Evolutionary conservation across 1,140 invertebrate genomes (phyloP).

Genomic region (Steinernema feltiae): DNA sequence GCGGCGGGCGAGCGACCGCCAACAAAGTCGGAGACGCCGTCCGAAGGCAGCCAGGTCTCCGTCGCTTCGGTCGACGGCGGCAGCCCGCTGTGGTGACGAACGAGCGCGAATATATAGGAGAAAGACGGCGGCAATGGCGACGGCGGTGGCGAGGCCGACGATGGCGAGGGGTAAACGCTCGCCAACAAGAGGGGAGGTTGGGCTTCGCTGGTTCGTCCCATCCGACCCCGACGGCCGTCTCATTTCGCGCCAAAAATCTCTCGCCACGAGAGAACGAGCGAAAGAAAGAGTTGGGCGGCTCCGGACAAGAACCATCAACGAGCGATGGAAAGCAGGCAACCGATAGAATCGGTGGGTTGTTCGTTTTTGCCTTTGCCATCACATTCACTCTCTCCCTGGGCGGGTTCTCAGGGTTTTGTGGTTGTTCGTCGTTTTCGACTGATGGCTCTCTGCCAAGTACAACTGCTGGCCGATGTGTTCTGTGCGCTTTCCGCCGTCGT

Average conservation of each 20-base stretch:
- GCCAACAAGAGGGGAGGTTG: neutral
- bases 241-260: constrained; percentile 13
- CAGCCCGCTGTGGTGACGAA: neutral
- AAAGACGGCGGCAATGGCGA: neutral
- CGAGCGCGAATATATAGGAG: neutral
- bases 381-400: neutral
- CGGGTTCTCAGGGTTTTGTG: neutral
- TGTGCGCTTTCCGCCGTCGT: neutral
- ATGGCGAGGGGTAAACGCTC: constrained; percentile 2
- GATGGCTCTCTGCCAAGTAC: constrained; percentile 13
- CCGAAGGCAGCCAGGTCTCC: neutral
- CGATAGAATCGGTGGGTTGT: neutral
- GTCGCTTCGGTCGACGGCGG: neutral
- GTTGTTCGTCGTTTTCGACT: constrained; percentile 1
- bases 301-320: neutral
- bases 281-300: neutral
- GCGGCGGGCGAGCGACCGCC: neutral
- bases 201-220: constrained; percentile 5
- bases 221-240: neutral
- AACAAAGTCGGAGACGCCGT: neutral
- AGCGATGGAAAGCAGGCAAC: neutral
- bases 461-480: neutral
- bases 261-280: neutral
- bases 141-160: neutral
- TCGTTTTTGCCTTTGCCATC: neutral